Evolutionary conservation across 1,140 invertebrate genomes (phyloP), one percentile per base, ranked within the genome.

Genomic region (Tribolium madens): DNA sequence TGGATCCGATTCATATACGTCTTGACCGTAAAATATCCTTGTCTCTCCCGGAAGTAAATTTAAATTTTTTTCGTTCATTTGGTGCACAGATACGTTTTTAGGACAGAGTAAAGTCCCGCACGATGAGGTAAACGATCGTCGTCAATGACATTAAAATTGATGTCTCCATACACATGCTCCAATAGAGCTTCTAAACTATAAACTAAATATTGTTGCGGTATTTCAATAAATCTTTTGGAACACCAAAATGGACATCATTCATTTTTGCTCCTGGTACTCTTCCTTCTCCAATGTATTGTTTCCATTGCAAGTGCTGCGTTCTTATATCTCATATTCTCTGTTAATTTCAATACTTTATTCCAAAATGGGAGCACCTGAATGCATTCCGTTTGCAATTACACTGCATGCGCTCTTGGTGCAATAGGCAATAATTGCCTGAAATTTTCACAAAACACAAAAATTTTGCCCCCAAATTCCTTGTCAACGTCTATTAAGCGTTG

Each of bases 401-500:
- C 46, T 57, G 3, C 15, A 15, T 50, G 12, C 14, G 7, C 74
- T 53, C 64, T 15, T 17, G 60, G 9, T 53, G 75, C 74, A 5
- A 84, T 71, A 9, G 81, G 81, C 10, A 83, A 52, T 12, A 80
- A 21, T 76, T 84, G 76, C 15, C 80, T 10, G 71, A 84, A 82
- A 68, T 83, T 80, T 9, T 80, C 82, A 1, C 77, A 77, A 33
- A 81, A 73, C 14, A 84, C 52, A 12, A 84, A 12, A 46, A 79
- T 76, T 76, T 85, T 85, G 15, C 81, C 83, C 12, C 81, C 81
- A 60, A 84, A 84, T 5, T 77, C n/a, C 33, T 69, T 76, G 18
- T 72, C 46, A n/a, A 50, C 73, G 75, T 75, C 76, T 73, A 46
- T 82, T 71, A 53, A 81, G 77, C 18, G 68, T 2, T 9, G 2